These are phyloP conservation scores for Butorides virescens DNA, from an alignment of 2,113 vertebrate species.

Conservation along the genomic window DNA sequence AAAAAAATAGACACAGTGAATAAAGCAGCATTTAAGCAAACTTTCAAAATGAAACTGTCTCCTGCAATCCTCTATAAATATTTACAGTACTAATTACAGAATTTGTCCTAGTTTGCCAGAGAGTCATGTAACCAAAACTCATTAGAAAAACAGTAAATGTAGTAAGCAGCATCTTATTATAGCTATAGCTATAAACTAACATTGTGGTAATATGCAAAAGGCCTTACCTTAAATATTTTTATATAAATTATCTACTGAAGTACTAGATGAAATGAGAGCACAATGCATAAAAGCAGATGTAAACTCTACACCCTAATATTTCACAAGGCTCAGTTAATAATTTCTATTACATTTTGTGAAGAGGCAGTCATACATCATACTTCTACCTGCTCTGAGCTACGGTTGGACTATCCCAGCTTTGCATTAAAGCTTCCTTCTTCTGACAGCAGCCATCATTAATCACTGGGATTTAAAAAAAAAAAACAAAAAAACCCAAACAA, in stretches of 20 bases:
- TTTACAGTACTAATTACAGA: slow-evolving; percentile 68
- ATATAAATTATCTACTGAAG: not conserved
- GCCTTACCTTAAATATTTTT: not conserved
- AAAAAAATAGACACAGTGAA: slow-evolving; percentile 25
- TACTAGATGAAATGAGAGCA: not conserved
- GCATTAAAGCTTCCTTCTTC: not conserved
- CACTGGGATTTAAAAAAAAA: not conserved
- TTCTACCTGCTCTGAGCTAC: not conserved
- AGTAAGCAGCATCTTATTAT: slow-evolving; percentile 31
- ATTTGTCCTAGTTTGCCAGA: slow-evolving; percentile 37
- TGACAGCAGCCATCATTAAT: not conserved
- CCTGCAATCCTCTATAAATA: slow-evolving; percentile 61
- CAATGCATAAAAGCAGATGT: not conserved
- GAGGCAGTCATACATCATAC: not conserved
- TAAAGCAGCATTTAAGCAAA: slow-evolving; percentile 53
- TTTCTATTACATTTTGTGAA: not conserved
- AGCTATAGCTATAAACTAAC: slow-evolving; percentile 40
- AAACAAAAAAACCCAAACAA: accelerated
- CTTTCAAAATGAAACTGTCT: slow-evolving; percentile 31
- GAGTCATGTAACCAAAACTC: slow-evolving; percentile 27
- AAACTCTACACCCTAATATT: not conserved
- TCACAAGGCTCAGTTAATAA: not conserved
- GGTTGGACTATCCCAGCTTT: not conserved
- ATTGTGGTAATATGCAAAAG: not conserved
- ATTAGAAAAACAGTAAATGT: slow-evolving; percentile 41